Conservation (phyloP, 2,113 vertebrate species). For the Ictalurus punctatus region DNA sequence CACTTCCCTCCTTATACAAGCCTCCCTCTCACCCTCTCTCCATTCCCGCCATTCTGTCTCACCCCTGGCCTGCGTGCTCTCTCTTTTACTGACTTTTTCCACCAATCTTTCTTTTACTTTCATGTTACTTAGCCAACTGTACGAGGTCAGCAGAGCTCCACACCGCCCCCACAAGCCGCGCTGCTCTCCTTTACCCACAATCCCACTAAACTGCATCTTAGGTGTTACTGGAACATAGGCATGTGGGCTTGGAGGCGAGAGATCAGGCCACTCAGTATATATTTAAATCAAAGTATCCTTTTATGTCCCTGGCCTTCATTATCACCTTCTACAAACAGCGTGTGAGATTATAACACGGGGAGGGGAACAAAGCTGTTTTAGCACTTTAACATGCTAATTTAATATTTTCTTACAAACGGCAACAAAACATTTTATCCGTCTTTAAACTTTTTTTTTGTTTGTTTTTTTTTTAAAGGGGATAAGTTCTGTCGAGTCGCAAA, state of each 20-base stretch:
- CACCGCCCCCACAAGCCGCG: background rate
- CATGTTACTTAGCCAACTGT: background rate
- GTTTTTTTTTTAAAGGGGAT: too few relatives aligned
- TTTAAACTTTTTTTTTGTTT: too few relatives aligned
- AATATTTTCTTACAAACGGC: background rate
- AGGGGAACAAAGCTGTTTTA: background rate
- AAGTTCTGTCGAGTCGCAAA: background rate
- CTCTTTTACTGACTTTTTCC: slow-evolving; percentile 10
- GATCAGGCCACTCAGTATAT: background rate
- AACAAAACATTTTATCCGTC: background rate
- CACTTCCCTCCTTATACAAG: slow-evolving; percentile 9
- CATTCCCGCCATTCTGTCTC: background rate
- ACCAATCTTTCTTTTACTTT: background rate
- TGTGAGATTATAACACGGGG: background rate
- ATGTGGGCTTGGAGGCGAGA: background rate
- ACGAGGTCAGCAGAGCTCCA: background rate
- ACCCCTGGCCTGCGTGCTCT: background rate
- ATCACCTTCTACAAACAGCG: background rate
- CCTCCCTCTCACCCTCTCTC: background rate
- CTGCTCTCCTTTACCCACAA: slow-evolving; percentile 19
- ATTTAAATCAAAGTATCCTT: background rate
- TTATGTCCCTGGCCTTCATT: background rate
- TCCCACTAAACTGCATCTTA: background rate
- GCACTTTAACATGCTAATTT: background rate
- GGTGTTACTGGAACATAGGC: background rate